Percentiles rank a stretch among this genome's conserved stretches.
Conservation (phyloP, 2,888 invertebrate genomes). For the Stratiomys singularior region DNA sequence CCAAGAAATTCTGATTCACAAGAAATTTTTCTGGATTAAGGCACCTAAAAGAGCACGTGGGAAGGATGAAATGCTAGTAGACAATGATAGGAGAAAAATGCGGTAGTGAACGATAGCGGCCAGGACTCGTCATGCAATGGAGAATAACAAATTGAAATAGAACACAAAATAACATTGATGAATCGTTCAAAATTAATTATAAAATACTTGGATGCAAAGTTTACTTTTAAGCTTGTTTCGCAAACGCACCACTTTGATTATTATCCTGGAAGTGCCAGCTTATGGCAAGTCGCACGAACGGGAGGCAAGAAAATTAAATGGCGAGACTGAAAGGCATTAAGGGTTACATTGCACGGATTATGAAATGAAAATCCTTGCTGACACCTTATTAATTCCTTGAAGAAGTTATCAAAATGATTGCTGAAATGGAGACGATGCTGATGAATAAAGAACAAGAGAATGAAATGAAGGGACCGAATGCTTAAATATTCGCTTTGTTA, state of each 20-base stretch:
- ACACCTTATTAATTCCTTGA: not conserved
- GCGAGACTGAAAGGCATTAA: not conserved
- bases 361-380: not conserved
- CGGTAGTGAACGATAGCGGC: no score
- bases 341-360: not conserved
- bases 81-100: no score
- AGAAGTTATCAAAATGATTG: conserved; percentile 16
- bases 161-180: not conserved
- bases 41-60: no score
- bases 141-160: not conserved
- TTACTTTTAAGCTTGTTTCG: not conserved
- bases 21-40: no score
- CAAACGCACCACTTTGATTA: not conserved
- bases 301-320: not conserved
- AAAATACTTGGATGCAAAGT: not conserved
- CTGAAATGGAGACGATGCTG: no score
- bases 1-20: no score
- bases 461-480: not conserved
- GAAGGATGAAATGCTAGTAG: no score
- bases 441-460: not conserved
- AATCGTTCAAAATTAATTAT: conserved; percentile 2
- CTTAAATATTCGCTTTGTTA: not conserved
- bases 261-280: not conserved
- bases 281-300: not conserved
- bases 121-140: not conserved